A percentile compares a stretch with the other conserved stretches of the same genome.
Conservation (phyloP, 1,140 invertebrate genomes). For the Oryzaephilus surinamensis region DNA sequence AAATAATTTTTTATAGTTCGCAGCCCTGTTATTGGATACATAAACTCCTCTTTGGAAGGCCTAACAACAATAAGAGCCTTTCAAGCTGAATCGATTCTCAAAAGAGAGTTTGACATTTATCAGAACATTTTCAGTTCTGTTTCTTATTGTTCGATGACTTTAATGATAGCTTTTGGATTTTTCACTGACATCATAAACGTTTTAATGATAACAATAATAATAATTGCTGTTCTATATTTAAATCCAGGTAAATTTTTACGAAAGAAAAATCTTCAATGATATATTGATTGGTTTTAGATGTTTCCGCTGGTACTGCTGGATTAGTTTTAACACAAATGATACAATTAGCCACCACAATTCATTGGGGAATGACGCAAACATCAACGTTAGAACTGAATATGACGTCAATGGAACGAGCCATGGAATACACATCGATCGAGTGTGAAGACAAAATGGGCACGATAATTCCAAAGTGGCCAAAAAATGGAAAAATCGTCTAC, state of each 20-base stretch:
- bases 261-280: too few relatives aligned
- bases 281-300: too few relatives aligned
- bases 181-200: conserved; percentile 64
- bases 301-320: conserved; percentile 60
- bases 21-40: conserved; percentile 63
- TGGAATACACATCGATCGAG: conserved; percentile 2
- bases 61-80: conserved; percentile 80
- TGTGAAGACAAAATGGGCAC: conserved; percentile 3
- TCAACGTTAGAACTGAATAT: conserved; percentile 67
- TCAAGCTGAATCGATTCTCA: conserved; percentile 60
- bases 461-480: conserved; percentile 11
- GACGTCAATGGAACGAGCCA: conserved; percentile 61
- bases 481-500: conserved; percentile 30
- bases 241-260: conserved; percentile 8
- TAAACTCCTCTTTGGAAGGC: conserved; percentile 78
- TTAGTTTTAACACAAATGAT: conserved; percentile 65
- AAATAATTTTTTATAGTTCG: conserved; percentile 22
- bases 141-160: conserved; percentile 48
- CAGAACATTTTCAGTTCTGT: conserved; percentile 59
- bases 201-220: conserved; percentile 55
- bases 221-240: conserved; percentile 54
- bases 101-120: conserved; percentile 64
- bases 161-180: conserved; percentile 56
- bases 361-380: conserved; percentile 67
- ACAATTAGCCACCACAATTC: conserved; percentile 63